A percentile compares a stretch with the other conserved stretches of the same genome.
Conservation (phyloP, 2,888 invertebrate species). For the Scaptomyza reducta region DNA sequence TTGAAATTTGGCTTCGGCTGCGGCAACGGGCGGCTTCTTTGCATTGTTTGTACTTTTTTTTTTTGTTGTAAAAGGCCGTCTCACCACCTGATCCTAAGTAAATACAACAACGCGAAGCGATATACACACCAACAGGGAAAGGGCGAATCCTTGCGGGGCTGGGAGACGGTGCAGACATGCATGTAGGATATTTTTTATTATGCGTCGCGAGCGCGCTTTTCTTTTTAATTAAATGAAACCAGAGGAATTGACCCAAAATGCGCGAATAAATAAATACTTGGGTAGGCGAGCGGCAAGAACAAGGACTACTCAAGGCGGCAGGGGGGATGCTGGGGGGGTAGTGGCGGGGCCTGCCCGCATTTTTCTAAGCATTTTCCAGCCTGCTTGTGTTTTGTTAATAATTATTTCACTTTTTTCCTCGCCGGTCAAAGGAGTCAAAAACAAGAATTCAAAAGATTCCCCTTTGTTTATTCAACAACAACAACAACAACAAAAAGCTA, state of each 20-base stretch:
- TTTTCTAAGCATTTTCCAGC: slow-evolving; percentile 48
- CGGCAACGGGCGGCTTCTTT: slow-evolving; percentile 67
- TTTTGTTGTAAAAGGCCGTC: slow-evolving; percentile 16
- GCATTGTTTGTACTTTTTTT: slow-evolving; percentile 59
- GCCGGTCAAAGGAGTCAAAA: slow-evolving; percentile 32
- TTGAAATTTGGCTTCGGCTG: slow-evolving; percentile 74
- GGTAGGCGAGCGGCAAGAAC: slow-evolving; percentile 1
- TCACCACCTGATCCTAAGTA: slow-evolving; percentile 83
- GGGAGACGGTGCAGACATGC: slow-evolving; percentile 46
- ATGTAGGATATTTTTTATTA: slow-evolving; percentile 66
- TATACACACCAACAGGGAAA: slow-evolving; percentile 3
- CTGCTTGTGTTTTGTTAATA: slow-evolving; percentile 69
- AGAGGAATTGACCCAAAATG: slow-evolving; percentile 82
- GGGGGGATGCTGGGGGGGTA: neutral
- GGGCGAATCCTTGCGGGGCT: neutral
- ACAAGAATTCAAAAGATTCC: slow-evolving; percentile 72
- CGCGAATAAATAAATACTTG: slow-evolving; percentile 76
- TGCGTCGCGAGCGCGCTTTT: slow-evolving; percentile 69
- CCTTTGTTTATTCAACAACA: slow-evolving; percentile 59
- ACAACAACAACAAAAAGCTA: slow-evolving; percentile 32
- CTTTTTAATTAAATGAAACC: slow-evolving; percentile 84
- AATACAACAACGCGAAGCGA: slow-evolving; percentile 60
- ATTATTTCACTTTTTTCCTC: slow-evolving; percentile 70
- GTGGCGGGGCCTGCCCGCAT: slow-evolving; percentile 13
- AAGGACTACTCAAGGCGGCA: no score